Evolutionary conservation across 2,113 vertebrate genomes (phyloP), one percentile per base, ranked within the genome.

Genomic region (Carlito syrichta): DNA sequence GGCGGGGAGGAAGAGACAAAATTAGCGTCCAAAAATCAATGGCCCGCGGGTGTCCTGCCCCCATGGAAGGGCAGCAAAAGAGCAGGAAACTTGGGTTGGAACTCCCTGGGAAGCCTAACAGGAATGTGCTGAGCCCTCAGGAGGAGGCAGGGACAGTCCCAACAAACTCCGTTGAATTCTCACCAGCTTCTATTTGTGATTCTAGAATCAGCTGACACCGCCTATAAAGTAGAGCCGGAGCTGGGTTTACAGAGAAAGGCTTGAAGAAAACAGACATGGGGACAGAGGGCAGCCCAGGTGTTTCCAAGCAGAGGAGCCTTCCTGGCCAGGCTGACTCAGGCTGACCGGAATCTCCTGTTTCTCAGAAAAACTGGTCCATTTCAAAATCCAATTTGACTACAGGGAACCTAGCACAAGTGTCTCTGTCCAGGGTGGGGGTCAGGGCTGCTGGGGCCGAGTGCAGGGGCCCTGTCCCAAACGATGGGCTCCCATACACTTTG

Each of bases 401-500:
- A 25, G 54, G n/a, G 19, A 45, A 2, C n/a, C 40, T 1, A 8
- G 8, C 66, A 27, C 4, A 1, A 23, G 25, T 20, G 66, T 54
- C 68, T 45, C 10, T 6, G 16, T 4, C 16, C 50, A n/a, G 35
- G 35, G 4, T 20, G 9, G 35, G 23, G n/a, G n/a, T 6, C 45
- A 20, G 23, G 10, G 32, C 45, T 30, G 17, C 58, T 13, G 32
- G 13, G 6, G 62, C 62, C 30, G 12, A 35, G 13, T 12, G 5
- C 13, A 22, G 14, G 30, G 16, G 30, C 62, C 14, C 62, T 66
- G 62, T 12, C 76, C 52, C 8, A n/a, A 81, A 38, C 52, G 4
- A 6, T 9, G 14, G 43, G 8, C 23, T 7, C 14, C 43, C 2
- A 0, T 23, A 14, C 8, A 6, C 74, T 23, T 11, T 38, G 38